phyloP scores from a whole-genome alignment of 92 coral and sea anemone species.

The Heliopora coerulea region DNA sequence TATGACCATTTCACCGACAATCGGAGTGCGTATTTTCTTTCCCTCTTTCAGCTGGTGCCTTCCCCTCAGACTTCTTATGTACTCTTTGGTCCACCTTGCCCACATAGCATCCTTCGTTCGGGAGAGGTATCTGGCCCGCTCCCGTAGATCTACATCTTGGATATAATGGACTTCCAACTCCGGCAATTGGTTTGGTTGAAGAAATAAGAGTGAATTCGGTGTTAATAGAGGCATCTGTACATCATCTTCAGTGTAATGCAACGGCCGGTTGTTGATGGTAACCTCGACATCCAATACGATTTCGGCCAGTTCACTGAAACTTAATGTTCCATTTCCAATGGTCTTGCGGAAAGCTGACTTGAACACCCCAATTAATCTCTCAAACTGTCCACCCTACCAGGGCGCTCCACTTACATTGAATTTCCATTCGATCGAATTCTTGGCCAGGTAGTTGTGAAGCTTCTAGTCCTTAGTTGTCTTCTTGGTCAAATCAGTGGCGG shows the following conservation, averaged over 20 bases:
- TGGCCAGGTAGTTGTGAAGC: constrained; percentile 1
- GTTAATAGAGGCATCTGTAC: constrained; percentile 7
- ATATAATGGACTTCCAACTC: constrained; percentile 14
- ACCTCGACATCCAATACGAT: background rate
- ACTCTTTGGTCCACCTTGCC: constrained; percentile 25
- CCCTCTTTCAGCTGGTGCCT: background rate
- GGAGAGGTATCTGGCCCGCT: constrained; percentile 5
- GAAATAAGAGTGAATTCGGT: constrained; percentile 3
- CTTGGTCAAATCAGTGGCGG: constrained; percentile 7
- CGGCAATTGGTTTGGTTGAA: constrained; percentile 2
- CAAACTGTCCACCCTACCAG: constrained; percentile 15
- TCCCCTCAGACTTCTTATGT: constrained; percentile 5
- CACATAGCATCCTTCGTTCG: constrained; percentile 12
- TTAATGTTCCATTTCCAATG: background rate
- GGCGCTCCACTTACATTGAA: constrained; percentile 8
- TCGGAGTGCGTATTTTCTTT: background rate
- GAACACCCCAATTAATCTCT: no score
- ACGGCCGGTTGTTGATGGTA: constrained; percentile 4
- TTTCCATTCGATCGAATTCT: constrained; percentile 19
- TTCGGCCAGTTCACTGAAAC: background rate
- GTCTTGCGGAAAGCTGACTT: constrained; percentile 18
- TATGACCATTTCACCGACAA: constrained; percentile 6
- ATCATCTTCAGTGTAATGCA: constrained; percentile 8
- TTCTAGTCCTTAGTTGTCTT: constrained; percentile 9
- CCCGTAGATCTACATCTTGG: constrained; percentile 13